These are phyloP conservation scores for Drosophila tristis DNA, from an alignment of 1,140 invertebrate genomes.

Conservation along the genomic window DNA sequence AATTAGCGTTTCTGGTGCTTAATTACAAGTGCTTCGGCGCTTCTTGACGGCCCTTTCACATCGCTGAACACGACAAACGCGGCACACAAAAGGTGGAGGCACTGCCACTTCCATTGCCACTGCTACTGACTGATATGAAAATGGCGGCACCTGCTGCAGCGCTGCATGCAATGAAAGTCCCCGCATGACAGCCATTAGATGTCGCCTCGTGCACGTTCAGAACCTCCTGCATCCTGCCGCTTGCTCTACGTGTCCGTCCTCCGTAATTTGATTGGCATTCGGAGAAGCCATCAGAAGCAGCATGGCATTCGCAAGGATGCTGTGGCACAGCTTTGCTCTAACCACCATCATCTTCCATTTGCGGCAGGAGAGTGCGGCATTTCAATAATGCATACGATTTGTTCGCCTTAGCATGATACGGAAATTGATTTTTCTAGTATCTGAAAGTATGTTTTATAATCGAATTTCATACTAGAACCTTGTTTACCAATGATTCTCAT, in stretches of 20 bases:
- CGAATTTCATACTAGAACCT: constrained; percentile 1
- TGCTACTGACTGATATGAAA: constrained; percentile 46
- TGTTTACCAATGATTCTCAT: constrained; percentile 16
- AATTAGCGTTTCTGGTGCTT: constrained; percentile 59
- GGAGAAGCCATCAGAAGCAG: constrained; percentile 34
- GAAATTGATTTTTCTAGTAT: constrained; percentile 45
- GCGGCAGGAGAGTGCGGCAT: constrained; percentile 36
- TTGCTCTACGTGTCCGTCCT: constrained; percentile 30
- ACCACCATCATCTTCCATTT: constrained; percentile 16
- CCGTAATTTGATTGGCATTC: constrained; percentile 77
- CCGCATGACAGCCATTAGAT: constrained; percentile 65
- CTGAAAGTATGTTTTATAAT: constrained; percentile 35
- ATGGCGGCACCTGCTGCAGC: constrained; percentile 61
- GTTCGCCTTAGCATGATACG: constrained; percentile 13
- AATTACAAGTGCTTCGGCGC: constrained; percentile 29
- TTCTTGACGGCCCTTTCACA: constrained; percentile 48
- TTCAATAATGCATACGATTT: constrained; percentile 70
- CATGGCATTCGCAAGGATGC: constrained; percentile 13
- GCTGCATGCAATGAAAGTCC: constrained; percentile 20
- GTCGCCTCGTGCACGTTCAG: constrained; percentile 26
- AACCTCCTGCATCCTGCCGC: constrained; percentile 25
- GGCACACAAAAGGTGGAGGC: too few species aligned
- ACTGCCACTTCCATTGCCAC: too few species aligned
- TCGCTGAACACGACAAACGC: too few species aligned
- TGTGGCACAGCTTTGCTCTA: constrained; percentile 1